Evolutionary conservation across 2,888 invertebrate species (phyloP).

Genomic region (Lissonota sp.): DNA sequence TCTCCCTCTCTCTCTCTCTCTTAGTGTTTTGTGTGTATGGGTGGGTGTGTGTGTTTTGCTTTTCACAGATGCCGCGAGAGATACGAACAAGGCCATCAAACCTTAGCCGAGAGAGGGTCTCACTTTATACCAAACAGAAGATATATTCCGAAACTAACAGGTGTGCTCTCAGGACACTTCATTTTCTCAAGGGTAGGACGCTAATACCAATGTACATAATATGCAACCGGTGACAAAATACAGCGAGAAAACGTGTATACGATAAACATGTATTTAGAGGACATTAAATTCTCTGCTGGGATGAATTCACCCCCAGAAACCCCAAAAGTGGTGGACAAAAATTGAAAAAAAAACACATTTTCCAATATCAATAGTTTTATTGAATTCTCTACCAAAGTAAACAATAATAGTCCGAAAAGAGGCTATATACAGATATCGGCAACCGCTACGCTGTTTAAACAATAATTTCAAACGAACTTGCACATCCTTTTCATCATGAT

Average conservation of each 20-base stretch:
- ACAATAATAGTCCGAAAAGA: no score
- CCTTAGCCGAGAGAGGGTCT: background rate
- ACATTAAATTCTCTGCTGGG: background rate
- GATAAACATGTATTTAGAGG: background rate
- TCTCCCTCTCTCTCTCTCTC: slow-evolving; percentile 1
- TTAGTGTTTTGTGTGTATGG: background rate
- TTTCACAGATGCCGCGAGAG: slow-evolving; percentile 18
- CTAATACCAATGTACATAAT: background rate
- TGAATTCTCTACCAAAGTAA: no score
- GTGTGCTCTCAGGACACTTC: slow-evolving; percentile 54
- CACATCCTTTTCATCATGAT: no score
- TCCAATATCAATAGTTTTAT: no score
- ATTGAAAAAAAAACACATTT: no score
- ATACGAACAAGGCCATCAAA: slow-evolving; percentile 17
- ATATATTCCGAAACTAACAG: slow-evolving; percentile 51
- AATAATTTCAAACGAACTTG: no score
- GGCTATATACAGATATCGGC: no score
- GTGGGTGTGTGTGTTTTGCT: background rate
- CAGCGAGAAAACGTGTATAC: background rate
- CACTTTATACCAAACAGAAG: slow-evolving; percentile 15
- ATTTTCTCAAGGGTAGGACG: slow-evolving; percentile 20
- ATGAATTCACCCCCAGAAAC: background rate
- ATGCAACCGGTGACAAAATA: background rate
- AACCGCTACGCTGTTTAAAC: no score
- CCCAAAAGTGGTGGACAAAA: no score